These are phyloP conservation scores for Heliconius ethilla DNA, from an alignment of 2,888 invertebrate species.

Conservation along the genomic window DNA sequence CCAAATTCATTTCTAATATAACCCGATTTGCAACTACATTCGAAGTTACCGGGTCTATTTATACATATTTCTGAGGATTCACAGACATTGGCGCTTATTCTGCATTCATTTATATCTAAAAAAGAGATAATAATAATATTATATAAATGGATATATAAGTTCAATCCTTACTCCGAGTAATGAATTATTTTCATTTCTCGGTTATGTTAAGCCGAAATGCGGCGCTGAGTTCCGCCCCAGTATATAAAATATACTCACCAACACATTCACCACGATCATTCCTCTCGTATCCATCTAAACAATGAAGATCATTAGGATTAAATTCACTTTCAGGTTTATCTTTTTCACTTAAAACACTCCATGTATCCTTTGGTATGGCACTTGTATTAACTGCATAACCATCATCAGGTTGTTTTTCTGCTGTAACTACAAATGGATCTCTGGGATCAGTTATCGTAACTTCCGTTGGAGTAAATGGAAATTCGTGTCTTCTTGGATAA, in stretches of 20 bases:
- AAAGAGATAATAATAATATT: neutral
- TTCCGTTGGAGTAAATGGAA: slow-evolving; percentile 47
- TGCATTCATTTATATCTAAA: slow-evolving; percentile 90
- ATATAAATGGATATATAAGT: neutral
- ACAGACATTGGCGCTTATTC: slow-evolving; percentile 78
- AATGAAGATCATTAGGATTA: slow-evolving; percentile 64
- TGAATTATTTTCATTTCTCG: neutral
- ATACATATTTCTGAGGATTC: slow-evolving; percentile 83
- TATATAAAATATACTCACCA: slow-evolving; percentile 65
- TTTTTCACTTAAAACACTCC: slow-evolving; percentile 56
- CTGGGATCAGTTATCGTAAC: slow-evolving; percentile 50
- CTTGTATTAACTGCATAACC: slow-evolving; percentile 54
- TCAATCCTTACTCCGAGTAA: neutral
- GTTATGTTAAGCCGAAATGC: neutral
- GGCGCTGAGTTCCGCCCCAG: too few species aligned
- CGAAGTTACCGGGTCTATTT: slow-evolving; percentile 91
- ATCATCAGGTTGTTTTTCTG: slow-evolving; percentile 54
- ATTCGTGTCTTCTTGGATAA: slow-evolving; percentile 47
- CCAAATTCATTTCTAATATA: slow-evolving; percentile 84
- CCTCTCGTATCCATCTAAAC: slow-evolving; percentile 79
- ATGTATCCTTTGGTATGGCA: slow-evolving; percentile 59
- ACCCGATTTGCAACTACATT: slow-evolving; percentile 90
- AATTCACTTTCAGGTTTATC: slow-evolving; percentile 54
- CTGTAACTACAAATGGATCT: slow-evolving; percentile 51
- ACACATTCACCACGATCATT: slow-evolving; percentile 81